These are phyloP conservation scores for Tachina fera DNA, from an alignment of 2,888 invertebrate species.

Conservation along the genomic window DNA sequence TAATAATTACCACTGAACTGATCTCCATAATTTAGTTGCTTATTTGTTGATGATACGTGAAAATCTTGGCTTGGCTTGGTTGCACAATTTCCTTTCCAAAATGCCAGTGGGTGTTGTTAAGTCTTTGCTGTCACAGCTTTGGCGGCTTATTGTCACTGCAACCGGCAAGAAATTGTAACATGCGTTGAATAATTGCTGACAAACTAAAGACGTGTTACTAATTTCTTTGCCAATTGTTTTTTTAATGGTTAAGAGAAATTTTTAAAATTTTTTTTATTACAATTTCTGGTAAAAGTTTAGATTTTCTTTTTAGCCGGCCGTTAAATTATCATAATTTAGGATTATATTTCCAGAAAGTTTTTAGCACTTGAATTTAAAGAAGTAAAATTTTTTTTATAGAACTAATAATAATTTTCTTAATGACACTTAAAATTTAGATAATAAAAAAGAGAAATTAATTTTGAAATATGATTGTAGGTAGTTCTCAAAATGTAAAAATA, in stretches of 20 bases:
- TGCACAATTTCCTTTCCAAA: slow-evolving; percentile 48
- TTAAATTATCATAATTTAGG: slow-evolving; percentile 22
- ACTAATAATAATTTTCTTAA: slow-evolving; percentile 31
- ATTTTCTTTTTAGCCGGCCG: slow-evolving; percentile 24
- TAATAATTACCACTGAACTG: slow-evolving; percentile 59
- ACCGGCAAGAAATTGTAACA: slow-evolving; percentile 8
- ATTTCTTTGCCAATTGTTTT: slow-evolving; percentile 27
- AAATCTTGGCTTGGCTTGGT: not conserved
- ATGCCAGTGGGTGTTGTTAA: slow-evolving; percentile 60
- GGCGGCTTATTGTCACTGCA: slow-evolving; percentile 7
- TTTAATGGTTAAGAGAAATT: slow-evolving; percentile 29
- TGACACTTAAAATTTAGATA: slow-evolving; percentile 53
- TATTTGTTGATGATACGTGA: not conserved
- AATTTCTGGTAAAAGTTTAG: slow-evolving; percentile 44
- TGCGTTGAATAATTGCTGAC: not conserved
- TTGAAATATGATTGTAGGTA: slow-evolving; percentile 4
- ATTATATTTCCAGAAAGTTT: slow-evolving; percentile 17
- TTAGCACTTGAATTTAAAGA: not conserved
- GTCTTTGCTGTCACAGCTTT: slow-evolving; percentile 20
- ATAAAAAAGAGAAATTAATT: slow-evolving; percentile 16
- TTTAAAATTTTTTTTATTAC: slow-evolving; percentile 10
- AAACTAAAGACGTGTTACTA: slow-evolving; percentile 30
- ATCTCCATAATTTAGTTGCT: slow-evolving; percentile 51
- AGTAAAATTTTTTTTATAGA: slow-evolving; percentile 29
- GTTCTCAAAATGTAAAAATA: slow-evolving; percentile 15